A percentile compares a stretch with the other conserved stretches of the same genome.
Conservation (phyloP, 2,113 vertebrate genomes). For the Bubalus kerabau region DNA sequence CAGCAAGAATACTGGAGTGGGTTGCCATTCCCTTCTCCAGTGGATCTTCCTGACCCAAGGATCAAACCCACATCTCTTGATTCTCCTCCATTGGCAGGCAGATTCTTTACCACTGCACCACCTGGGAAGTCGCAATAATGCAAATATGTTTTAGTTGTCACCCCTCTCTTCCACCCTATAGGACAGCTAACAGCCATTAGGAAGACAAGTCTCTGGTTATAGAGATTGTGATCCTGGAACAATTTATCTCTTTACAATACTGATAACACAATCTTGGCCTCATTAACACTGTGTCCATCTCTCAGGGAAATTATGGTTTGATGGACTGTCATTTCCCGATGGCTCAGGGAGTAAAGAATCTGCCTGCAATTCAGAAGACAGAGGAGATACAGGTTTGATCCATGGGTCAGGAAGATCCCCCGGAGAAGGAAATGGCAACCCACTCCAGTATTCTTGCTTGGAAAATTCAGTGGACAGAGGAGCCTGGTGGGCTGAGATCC, state of each 20-base stretch:
- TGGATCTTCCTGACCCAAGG: not conserved
- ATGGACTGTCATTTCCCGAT: not conserved
- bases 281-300: not conserved
- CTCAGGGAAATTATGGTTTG: not conserved
- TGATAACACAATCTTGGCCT: not conserved
- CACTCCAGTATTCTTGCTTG: not conserved
- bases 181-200: not conserved
- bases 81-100: not conserved
- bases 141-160: not conserved
- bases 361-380: not conserved
- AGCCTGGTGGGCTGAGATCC: not conserved
- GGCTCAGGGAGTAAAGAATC: not conserved
- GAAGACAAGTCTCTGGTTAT: not conserved
- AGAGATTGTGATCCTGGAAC: not conserved
- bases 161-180: not conserved
- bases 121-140: not conserved
- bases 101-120: not conserved
- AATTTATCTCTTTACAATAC: not conserved
- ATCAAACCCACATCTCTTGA: not conserved
- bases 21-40: not conserved
- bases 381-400: not conserved
- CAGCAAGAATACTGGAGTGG: not conserved
- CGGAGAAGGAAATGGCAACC: not conserved
- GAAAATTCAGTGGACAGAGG: not conserved
- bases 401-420: not conserved